Conservation (phyloP, 2,888 invertebrate genomes). For the Drosophila falleni region DNA sequence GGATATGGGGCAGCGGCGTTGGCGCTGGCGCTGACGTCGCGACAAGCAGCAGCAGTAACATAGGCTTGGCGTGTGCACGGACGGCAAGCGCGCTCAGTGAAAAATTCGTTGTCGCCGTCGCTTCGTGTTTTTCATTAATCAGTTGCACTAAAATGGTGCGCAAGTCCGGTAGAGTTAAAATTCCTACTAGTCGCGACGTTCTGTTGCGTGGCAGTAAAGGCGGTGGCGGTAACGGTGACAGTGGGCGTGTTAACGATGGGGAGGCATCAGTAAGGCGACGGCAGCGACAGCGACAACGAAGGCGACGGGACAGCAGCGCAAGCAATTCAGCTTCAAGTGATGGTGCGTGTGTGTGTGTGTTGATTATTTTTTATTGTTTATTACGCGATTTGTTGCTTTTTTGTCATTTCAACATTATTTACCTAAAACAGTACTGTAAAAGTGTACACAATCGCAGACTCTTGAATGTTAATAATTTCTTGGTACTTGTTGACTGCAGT, state of each 20-base stretch:
- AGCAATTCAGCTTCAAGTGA: conserved; percentile 71
- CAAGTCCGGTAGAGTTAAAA: conserved; percentile 81
- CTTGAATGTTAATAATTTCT: neutral
- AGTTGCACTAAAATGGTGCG: conserved; percentile 81
- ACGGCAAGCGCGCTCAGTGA: conserved; percentile 40
- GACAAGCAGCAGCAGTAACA: conserved; percentile 30
- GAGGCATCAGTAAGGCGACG: conserved; percentile 20
- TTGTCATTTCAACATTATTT: conserved; percentile 37
- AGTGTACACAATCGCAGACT: neutral
- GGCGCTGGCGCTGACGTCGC: conserved; percentile 16
- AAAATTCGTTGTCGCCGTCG: conserved; percentile 52
- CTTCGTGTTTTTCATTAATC: conserved; percentile 71
- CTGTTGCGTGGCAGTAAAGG: conserved; percentile 65
- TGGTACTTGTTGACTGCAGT: conserved; percentile 14
- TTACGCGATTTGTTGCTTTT: conserved; percentile 44
- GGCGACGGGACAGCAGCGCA: conserved; percentile 58
- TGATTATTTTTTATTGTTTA: conserved; percentile 38
- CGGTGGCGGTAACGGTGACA: conserved; percentile 12
- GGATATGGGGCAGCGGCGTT: conserved; percentile 47
- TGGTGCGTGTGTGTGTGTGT: conserved; percentile 56
- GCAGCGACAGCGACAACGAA: conserved; percentile 44
- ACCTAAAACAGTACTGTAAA: too few relatives aligned
- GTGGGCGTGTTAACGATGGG: conserved; percentile 24
- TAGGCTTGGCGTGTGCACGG: conserved; percentile 48
- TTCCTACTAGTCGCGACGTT: conserved; percentile 68